Conservation (phyloP, 2,113 vertebrate genomes). For the Lanius collurio region DNA sequence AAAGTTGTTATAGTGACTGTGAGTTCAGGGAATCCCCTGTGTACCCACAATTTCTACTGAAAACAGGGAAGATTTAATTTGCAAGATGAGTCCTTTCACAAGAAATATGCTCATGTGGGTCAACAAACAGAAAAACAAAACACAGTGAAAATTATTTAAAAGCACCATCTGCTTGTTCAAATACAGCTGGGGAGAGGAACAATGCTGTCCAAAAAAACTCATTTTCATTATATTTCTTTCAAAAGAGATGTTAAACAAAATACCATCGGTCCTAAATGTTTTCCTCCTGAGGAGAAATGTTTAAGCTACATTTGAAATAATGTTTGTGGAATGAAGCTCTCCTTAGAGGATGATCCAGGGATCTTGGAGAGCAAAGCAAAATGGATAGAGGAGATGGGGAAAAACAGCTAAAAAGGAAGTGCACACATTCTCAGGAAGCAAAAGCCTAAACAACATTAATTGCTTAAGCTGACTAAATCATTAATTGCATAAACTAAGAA, state of each 20-base stretch:
- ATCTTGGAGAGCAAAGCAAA: not conserved
- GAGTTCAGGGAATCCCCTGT: not conserved
- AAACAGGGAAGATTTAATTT: not conserved
- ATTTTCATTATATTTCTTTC: constrained; percentile 22
- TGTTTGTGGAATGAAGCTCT: not conserved
- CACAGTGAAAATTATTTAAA: not conserved
- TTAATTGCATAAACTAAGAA: not conserved
- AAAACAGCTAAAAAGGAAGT: not conserved
- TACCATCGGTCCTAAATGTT: not conserved
- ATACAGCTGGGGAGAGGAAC: not conserved
- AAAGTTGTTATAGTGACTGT: not conserved
- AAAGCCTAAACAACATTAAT: not conserved
- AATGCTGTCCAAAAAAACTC: not conserved
- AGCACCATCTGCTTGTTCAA: constrained; percentile 18
- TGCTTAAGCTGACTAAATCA: not conserved
- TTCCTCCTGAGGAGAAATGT: not conserved
- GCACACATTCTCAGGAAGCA: not conserved
- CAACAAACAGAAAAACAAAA: constrained; percentile 7
- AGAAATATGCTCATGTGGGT: not conserved
- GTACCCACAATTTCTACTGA: not conserved
- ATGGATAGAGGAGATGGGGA: not conserved
- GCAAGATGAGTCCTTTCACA: not conserved
- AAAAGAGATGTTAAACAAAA: constrained; percentile 12
- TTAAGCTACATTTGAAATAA: not conserved
- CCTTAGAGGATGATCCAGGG: not conserved